Evolutionary conservation across 2,888 invertebrate genomes (phyloP), one percentile per base, ranked within the genome.

Genomic region (Serrognathus titanus): DNA sequence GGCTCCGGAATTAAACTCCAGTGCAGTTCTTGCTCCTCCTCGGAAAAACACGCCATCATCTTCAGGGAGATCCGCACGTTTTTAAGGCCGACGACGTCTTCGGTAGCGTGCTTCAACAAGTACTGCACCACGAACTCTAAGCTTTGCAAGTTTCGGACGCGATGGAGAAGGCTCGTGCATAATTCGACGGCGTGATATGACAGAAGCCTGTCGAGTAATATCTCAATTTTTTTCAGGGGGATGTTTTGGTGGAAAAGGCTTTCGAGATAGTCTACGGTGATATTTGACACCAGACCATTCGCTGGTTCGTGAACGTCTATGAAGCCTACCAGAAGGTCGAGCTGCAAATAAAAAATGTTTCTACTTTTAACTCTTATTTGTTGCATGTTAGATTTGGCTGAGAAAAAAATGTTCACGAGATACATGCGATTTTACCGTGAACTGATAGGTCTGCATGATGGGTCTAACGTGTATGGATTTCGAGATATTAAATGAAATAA

Each of bases 1-100:
- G 95, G 95, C 61, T 83, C 83, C 47, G 83, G 82, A 13, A 89
- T 81, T 16, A 90, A 72, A 62, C 85, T 82, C 73, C 87, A 84
- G 58, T 88, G 83, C 38, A 83, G 77, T 12, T 79, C 75, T 52
- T 85, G 82, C 69, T 88, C 83, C 45, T 77, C 78, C 0, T 68
- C 53, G 5, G 83, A 81, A 52, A 90, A 80, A 66, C 83, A 82
- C 1, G 83, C 77, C 71, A 90, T 80, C 57, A 90, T 86, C 68
- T 84, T 83, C n/a, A 89, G 71, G 10, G 89, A 88, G 20, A 89
- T 78, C 69, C 83, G 81, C 49, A 86, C 82, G 67, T 86, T 86
- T 66, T 81, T 82, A 65, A 87, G 85, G 5, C 78, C 74, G 45
- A 77, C 76, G 69, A 76, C 80, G 10, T 77, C 78, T 0, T 82